These are phyloP conservation scores for Ophion slaviceki DNA, from an alignment of 2,888 invertebrate species.

Conservation along the genomic window DNA sequence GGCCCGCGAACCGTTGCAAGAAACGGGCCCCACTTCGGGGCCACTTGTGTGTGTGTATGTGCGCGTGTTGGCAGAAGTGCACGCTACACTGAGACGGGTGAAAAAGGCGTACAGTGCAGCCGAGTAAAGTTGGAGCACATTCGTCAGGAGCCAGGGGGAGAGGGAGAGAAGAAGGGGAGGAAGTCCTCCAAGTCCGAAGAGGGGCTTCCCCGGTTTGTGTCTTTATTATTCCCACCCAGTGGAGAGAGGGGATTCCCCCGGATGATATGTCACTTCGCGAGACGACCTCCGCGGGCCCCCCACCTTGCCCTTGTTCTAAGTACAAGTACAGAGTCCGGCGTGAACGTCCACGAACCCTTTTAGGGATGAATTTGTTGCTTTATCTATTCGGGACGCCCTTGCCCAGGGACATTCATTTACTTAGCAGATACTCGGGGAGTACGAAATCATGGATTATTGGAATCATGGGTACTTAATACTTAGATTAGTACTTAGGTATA, in stretches of 20 bases:
- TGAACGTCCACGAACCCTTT: too few relatives aligned
- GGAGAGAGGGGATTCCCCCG: slow-evolving; percentile 10
- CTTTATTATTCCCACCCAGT: slow-evolving; percentile 20
- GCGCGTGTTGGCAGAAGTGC: slow-evolving; percentile 11
- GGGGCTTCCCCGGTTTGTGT: slow-evolving; percentile 43
- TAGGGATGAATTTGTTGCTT: too few relatives aligned
- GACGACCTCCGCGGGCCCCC: too few relatives aligned
- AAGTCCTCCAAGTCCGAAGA: slow-evolving; percentile 20
- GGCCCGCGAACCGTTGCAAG: slow-evolving; percentile 65
- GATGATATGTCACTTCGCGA: background rate
- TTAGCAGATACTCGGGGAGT: too few relatives aligned
- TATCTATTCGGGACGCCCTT: too few relatives aligned
- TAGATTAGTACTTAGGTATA: too few relatives aligned
- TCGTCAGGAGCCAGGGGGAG: slow-evolving; percentile 9
- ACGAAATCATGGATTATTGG: too few relatives aligned
- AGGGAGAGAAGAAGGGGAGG: background rate
- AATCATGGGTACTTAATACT: too few relatives aligned
- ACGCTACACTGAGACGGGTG: slow-evolving; percentile 14
- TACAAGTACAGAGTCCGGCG: too few relatives aligned
- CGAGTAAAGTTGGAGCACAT: slow-evolving; percentile 40
- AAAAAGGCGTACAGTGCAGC: background rate
- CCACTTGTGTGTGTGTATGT: slow-evolving; percentile 17
- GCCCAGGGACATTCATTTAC: too few relatives aligned
- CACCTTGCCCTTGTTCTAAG: too few relatives aligned
- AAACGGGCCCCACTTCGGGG: slow-evolving; percentile 70